phyloP scores from a whole-genome alignment of 1,140 invertebrate species.

The Drosophila punjabiensis region DNA sequence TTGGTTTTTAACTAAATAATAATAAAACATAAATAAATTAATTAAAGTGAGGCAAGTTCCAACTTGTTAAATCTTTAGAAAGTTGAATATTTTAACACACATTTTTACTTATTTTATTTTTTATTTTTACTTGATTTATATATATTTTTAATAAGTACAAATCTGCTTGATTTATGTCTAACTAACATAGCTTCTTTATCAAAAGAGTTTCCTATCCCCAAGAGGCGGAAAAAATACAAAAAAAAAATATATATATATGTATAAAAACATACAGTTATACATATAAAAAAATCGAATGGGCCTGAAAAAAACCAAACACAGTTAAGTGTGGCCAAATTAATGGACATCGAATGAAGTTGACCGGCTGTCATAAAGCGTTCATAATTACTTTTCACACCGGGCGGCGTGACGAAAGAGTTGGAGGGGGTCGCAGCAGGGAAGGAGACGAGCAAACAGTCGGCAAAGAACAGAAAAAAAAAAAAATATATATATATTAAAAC shows the following conservation, averaged over 20 bases:
- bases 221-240: background rate
- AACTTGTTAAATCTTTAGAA: no score
- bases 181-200: background rate
- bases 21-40: background rate
- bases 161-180: no score
- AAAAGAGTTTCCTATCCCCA: background rate
- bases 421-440: background rate
- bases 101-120: no score
- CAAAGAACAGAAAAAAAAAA: conserved; percentile 44
- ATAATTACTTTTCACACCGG: conserved; percentile 81
- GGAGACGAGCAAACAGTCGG: conserved; percentile 21
- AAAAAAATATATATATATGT: background rate
- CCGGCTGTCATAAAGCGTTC: conserved; percentile 76
- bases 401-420: conserved; percentile 40
- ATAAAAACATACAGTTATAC: no score
- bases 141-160: background rate
- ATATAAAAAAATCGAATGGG: background rate
- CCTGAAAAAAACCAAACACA: conserved; percentile 14
- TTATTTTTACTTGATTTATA: no score
- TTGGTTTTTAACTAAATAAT: no score
- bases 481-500: conserved; percentile 2
- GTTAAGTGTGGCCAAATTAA: conserved; percentile 76
- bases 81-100: background rate
- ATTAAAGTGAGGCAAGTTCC: background rate
- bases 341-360: conserved; percentile 77